Evolutionary conservation across 1,140 invertebrate species (phyloP), one percentile per base, ranked within the genome.

Genomic region (Eurytemora carolleeae): DNA sequence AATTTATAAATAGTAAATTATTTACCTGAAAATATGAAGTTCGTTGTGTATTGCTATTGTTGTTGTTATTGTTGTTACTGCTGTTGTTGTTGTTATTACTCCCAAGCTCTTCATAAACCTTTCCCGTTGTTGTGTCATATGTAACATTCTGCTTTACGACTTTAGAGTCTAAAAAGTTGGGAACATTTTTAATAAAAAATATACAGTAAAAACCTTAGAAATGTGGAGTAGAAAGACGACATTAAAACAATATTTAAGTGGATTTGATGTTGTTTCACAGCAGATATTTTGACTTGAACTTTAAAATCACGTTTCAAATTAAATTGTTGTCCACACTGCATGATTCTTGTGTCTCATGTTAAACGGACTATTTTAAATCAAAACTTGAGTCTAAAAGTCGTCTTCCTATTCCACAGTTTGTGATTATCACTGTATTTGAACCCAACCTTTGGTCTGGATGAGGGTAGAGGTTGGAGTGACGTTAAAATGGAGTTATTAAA

Each of bases 21-120:
- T 44, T 44, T 44, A 44, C 31, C 31, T 44, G 31, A n/a, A 44
- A 44, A n/a, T 44, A 44, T 12, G 31, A 44, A n/a, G 31, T 12
- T 44, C 31, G 7, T 12, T 44, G 7, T 12, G 31, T 44, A 44
- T 44, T 44, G 31, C 31, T n/a, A 12, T 7, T 44, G 31, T 44
- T 44, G 31, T 44, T 44, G 31, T 44, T 44, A n/a, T 44, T 44
- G 7, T 7, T 44, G 31, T 7, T 44, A 12, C 7, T 12, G 31
- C 7, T 44, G n/a, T 44, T 44, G 31, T 44, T 44, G 31, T 44
- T 44, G 31, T 44, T 44, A 44, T 44, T 44, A 44, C 7, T 44
- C n/a, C 60, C 60, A 16, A 62, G 53, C 24, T 62, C 60, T 25
- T 62, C 60, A 18, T 62, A 62, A 52, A 62, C 54, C 57, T 62